phyloP scores from a whole-genome alignment of 1,140 invertebrate species.

The Cydia fagiglandana region DNA sequence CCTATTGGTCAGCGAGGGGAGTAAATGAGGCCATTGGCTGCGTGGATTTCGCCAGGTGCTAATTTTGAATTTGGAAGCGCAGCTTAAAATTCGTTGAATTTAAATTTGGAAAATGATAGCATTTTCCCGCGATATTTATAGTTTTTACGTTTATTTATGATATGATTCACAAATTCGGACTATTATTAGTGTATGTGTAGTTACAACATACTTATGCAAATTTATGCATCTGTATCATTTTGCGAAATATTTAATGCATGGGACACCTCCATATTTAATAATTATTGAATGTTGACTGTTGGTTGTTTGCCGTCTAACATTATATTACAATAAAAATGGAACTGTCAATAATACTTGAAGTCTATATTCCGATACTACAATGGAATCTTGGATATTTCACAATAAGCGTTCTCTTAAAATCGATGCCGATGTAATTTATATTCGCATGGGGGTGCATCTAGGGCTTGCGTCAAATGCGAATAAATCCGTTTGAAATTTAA shows the following conservation, averaged over 20 bases:
- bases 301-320: not conserved
- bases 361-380: not conserved
- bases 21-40: slow-evolving; percentile 46
- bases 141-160: too few relatives aligned
- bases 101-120: not conserved
- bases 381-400: not conserved
- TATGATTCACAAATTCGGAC: too few relatives aligned
- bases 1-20: slow-evolving; percentile 60
- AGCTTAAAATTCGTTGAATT: not conserved
- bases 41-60: slow-evolving; percentile 56
- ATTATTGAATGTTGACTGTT: too few relatives aligned
- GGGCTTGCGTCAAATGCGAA: slow-evolving; percentile 49
- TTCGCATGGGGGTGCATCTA: slow-evolving; percentile 38
- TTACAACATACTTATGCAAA: too few relatives aligned
- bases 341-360: not conserved
- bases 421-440: slow-evolving; percentile 40
- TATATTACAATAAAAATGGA: not conserved
- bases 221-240: too few relatives aligned
- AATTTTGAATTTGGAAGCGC: slow-evolving; percentile 38
- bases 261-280: too few relatives aligned
- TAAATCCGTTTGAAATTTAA: slow-evolving; percentile 69
- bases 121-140: too few relatives aligned
- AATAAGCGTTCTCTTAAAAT: slow-evolving; percentile 27
- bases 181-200: too few relatives aligned
- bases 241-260: too few relatives aligned